Percentiles rank a stretch among this genome's conserved stretches.
These are phyloP conservation scores for Arvicanthis niloticus DNA, from an alignment of 2,113 vertebrate species.

Conservation along the genomic window DNA sequence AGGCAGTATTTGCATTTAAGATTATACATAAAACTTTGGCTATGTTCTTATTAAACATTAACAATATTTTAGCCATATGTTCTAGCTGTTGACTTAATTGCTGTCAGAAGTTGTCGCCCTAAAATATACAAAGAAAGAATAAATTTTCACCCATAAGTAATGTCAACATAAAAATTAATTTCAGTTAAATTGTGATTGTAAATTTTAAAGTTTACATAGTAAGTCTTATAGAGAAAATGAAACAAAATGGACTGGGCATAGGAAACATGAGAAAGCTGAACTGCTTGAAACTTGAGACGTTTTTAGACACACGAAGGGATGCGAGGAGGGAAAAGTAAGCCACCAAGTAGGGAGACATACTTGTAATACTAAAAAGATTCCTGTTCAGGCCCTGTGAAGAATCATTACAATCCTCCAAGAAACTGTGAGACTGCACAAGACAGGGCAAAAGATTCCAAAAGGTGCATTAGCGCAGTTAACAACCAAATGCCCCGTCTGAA, in stretches of 20 bases:
- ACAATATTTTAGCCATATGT: not conserved
- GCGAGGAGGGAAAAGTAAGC: not conserved
- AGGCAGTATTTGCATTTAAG: not conserved
- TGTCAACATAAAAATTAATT: constrained; percentile 29
- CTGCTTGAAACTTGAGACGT: constrained; percentile 1
- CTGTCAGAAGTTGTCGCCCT: not conserved
- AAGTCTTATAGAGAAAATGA: not conserved
- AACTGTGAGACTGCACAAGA: not conserved
- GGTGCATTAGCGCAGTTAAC: not conserved
- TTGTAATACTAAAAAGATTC: not conserved
- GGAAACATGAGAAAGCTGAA: not conserved
- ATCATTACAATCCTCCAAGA: not conserved
- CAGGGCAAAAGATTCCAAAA: not conserved
- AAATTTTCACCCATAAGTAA: not conserved
- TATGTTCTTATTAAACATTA: constrained; percentile 18
- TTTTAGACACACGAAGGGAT: constrained; percentile 5
- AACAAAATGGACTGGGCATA: not conserved
- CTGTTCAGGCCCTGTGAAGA: not conserved
- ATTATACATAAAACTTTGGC: not conserved
- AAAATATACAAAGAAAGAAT: not conserved
- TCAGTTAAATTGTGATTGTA: not conserved
- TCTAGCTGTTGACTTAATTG: not conserved
- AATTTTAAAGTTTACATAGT: not conserved
- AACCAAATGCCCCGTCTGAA: not conserved
- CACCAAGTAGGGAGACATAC: not conserved